These are phyloP conservation scores for Bathynomus jamesi DNA, from an alignment of 1,140 invertebrate genomes.

Conservation along the genomic window DNA sequence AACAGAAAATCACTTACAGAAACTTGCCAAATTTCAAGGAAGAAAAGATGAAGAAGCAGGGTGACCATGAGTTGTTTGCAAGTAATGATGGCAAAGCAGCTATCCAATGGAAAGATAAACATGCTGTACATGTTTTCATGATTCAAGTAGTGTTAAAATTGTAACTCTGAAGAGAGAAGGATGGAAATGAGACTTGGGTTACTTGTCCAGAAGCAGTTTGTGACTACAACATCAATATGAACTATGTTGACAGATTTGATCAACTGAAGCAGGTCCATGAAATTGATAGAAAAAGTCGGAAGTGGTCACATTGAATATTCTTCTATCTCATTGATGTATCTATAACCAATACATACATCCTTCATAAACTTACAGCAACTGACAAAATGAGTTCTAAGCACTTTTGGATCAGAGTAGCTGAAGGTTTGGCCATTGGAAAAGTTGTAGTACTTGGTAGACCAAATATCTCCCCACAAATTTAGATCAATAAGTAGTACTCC, in stretches of 20 bases:
- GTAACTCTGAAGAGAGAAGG: constrained; percentile 15
- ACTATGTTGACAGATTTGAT: constrained; percentile 42
- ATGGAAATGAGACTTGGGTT: constrained; percentile 19
- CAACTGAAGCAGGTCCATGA: constrained; percentile 40
- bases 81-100: constrained; percentile 1
- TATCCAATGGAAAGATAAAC: constrained; percentile 6
- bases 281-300: constrained; percentile 40
- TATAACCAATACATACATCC: constrained; percentile 39
- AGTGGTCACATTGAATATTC: constrained; percentile 43
- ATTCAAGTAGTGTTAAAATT: neutral
- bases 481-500: too few species aligned
- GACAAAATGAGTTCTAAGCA: too few species aligned
- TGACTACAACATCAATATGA: constrained; percentile 43
- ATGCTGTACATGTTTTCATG: neutral
- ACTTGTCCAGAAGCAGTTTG: constrained; percentile 38
- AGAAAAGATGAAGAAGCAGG: constrained; percentile 27
- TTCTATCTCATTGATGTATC: constrained; percentile 39
- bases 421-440: too few species aligned
- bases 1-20: constrained; percentile 23
- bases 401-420: too few species aligned
- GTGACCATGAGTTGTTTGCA: constrained; percentile 17
- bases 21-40: too few species aligned
- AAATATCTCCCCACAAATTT: too few species aligned
- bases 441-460: too few species aligned
- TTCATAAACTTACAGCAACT: too few species aligned